A percentile compares a stretch with the other conserved stretches of the same genome.
These are phyloP conservation scores for Myotis vivesi DNA, from an alignment of 2,797 vertebrate species.

Conservation along the genomic window DNA sequence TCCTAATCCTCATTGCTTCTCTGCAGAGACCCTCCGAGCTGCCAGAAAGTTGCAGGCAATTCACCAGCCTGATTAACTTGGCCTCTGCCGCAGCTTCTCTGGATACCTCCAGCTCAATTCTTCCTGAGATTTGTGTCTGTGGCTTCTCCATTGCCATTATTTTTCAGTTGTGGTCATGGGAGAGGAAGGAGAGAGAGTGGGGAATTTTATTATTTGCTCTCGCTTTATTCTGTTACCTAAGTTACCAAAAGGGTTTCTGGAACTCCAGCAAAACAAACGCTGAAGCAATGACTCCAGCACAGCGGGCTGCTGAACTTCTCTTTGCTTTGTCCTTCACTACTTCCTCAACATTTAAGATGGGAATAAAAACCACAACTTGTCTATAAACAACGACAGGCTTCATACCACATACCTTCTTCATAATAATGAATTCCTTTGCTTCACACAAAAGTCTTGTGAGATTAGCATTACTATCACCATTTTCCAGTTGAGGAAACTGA, in stretches of 20 bases:
- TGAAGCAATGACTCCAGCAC: neutral
- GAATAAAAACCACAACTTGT: neutral
- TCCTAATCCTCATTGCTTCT: slow-evolving; percentile 68
- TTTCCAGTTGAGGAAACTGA: neutral
- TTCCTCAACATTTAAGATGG: neutral
- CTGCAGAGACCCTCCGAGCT: slow-evolving; percentile 68
- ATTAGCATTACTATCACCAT: neutral
- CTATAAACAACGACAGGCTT: neutral
- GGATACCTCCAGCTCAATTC: neutral
- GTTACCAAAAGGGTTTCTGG: neutral
- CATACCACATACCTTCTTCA: neutral
- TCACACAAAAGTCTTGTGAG: neutral
- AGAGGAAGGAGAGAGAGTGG: neutral
- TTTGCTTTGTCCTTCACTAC: neutral
- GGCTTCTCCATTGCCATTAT: neutral
- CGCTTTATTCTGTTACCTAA: slow-evolving; percentile 9
- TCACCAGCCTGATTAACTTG: slow-evolving; percentile 66
- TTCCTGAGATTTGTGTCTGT: neutral
- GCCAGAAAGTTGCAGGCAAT: slow-evolving; percentile 71
- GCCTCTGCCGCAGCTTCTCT: neutral
- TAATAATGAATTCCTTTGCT: neutral
- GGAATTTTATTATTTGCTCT: slow-evolving; percentile 24
- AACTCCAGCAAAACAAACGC: neutral
- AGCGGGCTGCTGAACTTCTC: neutral
- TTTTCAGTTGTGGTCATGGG: neutral